phyloP scores from a whole-genome alignment of 2,888 invertebrate genomes.

The Nymphalis polychloros region DNA sequence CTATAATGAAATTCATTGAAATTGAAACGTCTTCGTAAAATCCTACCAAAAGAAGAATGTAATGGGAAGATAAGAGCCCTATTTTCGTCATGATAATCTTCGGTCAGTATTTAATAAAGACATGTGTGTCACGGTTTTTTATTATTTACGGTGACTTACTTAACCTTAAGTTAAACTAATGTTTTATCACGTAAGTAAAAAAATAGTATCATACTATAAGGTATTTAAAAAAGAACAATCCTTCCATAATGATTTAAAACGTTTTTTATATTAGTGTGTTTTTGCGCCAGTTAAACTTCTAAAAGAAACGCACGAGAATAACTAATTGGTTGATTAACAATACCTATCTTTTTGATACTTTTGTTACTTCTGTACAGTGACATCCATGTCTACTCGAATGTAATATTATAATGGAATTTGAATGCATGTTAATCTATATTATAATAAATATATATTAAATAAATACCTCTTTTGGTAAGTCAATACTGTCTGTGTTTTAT shows the following conservation, averaged over 20 bases:
- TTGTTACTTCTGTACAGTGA: conserved; percentile 44
- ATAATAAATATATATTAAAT: conserved; percentile 65
- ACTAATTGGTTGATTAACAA: not conserved
- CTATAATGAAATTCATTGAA: not conserved
- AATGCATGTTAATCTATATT: conserved; percentile 80
- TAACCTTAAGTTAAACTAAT: too few relatives aligned
- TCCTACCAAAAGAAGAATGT: not conserved
- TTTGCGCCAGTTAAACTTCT: too few relatives aligned
- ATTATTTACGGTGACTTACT: not conserved
- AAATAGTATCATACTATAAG: too few relatives aligned
- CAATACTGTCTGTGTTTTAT: conserved; percentile 55
- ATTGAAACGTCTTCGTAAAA: not conserved
- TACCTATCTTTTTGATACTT: conserved; percentile 2
- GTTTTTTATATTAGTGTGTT: too few relatives aligned
- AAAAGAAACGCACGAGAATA: too few relatives aligned
- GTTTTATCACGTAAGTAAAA: too few relatives aligned
- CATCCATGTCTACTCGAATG: conserved; percentile 66
- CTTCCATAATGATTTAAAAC: too few relatives aligned
- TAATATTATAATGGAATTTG: conserved; percentile 79
- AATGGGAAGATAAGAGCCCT: not conserved
- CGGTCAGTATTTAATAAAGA: conserved; percentile 47
- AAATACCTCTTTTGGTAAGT: conserved; percentile 80
- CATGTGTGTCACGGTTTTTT: conserved; percentile 56
- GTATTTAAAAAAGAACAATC: too few relatives aligned
- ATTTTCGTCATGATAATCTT: conserved; percentile 56